Base-by-base conservation (phyloP, 1,140 invertebrate species). In the Pseudomyrmex dendroicus region DNA sequence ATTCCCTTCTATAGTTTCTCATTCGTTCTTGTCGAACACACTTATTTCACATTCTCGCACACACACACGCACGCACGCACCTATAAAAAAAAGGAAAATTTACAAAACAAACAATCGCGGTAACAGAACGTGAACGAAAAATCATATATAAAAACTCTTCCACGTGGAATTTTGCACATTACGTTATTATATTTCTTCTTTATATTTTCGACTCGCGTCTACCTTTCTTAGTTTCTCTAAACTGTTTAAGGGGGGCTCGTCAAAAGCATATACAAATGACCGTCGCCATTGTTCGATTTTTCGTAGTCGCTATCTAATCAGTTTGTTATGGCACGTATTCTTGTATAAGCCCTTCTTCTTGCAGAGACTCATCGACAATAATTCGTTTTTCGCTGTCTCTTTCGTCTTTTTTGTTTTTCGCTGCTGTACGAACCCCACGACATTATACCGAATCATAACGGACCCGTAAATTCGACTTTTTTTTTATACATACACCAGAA, bases 261-360 rank as follows among this genome's bases (percentile, higher is more conserved):
- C 88, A 83, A 85, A 87, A 89, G 84, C 82, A 89, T 74, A 82
- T 86, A 89, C 67, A 89, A 89, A 89, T 80, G 85, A 86, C 50
- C 59, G 57, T 89, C 64, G 87, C 68, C 57, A 78, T 89, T 84
- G 89, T 85, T 83, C 72, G 74, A 87, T 89, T 86, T 35, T 35
- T 89, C 72, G 64, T 84, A 83, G 54, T 89, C 84, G 74, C 82
- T 89, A 89, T 62, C 88, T 88, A 89, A 90, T 82, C 86, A 86
- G 77, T 90, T 90, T 80, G 44, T 87, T 89, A 90, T 90, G 90
- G 90, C 90, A 90, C 90, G 89, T 90, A 90, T 83, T 87, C 84
- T 86, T 83, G 82, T 78, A 86, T 80, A 85, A 87, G 84, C 87
- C 85, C 66, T 82, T 83, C 48, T 50, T 15, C 35, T 52, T 50